phyloP scores from a whole-genome alignment of 2,888 invertebrate species.

The Tyria jacobaeae region DNA sequence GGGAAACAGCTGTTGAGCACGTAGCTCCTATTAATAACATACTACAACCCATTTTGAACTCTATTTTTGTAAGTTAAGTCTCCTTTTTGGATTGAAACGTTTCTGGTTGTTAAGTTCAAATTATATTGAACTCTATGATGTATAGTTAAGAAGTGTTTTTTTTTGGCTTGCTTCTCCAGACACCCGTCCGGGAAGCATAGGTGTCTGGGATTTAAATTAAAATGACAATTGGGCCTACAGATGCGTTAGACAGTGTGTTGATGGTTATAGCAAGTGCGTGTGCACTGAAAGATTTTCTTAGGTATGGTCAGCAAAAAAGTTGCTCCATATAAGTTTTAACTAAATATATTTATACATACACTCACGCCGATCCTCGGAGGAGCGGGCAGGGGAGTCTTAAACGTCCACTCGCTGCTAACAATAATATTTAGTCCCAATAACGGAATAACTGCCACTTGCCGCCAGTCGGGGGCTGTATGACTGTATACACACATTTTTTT shows the following conservation, averaged over 20 bases:
- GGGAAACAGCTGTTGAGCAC: constrained; percentile 78
- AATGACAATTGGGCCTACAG: constrained; percentile 46
- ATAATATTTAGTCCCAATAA: no score
- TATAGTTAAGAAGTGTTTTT: constrained; percentile 18
- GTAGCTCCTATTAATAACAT: constrained; percentile 48
- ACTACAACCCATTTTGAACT: constrained; percentile 32
- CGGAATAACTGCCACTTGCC: no score
- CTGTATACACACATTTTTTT: no score
- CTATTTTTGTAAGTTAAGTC: constrained; percentile 10
- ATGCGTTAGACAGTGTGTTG: constrained; percentile 27
- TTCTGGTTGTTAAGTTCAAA: neutral
- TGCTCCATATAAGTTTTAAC: no score
- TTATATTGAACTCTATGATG: constrained; percentile 19
- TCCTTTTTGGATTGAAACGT: neutral
- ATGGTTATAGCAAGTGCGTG: constrained; percentile 17
- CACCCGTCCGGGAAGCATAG: constrained; percentile 54
- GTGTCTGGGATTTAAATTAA: constrained; percentile 72
- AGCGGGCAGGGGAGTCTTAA: no score
- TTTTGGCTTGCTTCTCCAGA: constrained; percentile 12
- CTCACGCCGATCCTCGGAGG: no score
- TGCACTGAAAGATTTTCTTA: neutral
- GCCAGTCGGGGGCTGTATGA: no score
- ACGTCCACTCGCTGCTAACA: no score
- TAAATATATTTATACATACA: no score
- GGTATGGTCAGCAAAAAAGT: neutral